These are phyloP conservation scores for Metallyticus violacea DNA, from an alignment of 2,888 invertebrate species.

Conservation along the genomic window DNA sequence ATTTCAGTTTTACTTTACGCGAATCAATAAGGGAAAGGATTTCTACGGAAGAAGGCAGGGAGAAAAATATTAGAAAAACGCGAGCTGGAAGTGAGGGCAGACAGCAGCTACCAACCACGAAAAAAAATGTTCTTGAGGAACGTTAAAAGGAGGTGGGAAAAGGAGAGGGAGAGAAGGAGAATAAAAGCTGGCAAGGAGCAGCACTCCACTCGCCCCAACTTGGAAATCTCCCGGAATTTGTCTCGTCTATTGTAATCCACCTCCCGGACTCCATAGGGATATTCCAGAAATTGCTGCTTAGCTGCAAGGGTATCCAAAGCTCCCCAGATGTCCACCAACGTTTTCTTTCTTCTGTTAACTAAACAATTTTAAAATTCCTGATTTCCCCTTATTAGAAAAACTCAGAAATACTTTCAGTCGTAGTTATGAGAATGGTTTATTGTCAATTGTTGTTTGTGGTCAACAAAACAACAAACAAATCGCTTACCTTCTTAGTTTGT, in stretches of 20 bases:
- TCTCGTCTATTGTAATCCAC: neutral
- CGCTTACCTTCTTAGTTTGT: no score
- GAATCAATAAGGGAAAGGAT: neutral
- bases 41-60: neutral
- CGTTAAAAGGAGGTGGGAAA: neutral
- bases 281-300: neutral
- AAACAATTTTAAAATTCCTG: no score
- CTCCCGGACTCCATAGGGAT: neutral
- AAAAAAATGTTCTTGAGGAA: neutral
- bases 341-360: no score
- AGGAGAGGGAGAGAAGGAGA: neutral
- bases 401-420: no score
- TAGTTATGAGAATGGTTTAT: no score
- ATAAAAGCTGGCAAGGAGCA: neutral
- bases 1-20: neutral
- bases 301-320: neutral
- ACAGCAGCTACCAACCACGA: neutral
- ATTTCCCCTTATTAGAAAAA: no score
- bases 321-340: neutral
- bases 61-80: neutral
- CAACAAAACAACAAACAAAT: no score
- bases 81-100: neutral
- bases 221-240: neutral
- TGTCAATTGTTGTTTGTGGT: no score
- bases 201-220: neutral